Evolutionary conservation across 2,888 invertebrate species (phyloP), one percentile per base, ranked within the genome.

Genomic region (Melanargia galathea): DNA sequence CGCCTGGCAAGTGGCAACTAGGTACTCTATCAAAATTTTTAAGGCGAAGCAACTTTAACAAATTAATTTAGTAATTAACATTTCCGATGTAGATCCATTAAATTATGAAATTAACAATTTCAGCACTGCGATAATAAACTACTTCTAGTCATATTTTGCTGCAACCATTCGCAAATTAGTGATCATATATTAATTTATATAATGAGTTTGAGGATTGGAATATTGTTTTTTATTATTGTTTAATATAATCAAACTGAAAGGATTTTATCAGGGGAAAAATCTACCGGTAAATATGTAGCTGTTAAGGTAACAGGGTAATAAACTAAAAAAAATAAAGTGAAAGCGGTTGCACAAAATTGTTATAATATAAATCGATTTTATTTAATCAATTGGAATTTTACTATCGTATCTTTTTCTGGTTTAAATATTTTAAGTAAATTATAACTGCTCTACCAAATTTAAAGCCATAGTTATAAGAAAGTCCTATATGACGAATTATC

Each of bases 81-180:
- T 30, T 30, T 30, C 30, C 4, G 30, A 30, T 30, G 8, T 1
- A 6, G 6, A 30, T 30, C 8, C 30, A 30, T 30, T 30, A 6
- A 30, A 18, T 18, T 7, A 33, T 33, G 33, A n/a, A 38, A 57
- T 46, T 16, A 57, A 56, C 45, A 20, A 46, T 7, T 62, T 49
- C 16, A 46, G 58, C 40, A 56, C 56, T 63, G 65, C 60, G 45
- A 63, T 66, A 58, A 49, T 43, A 72, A 73, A 76, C 74, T 71
- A 75, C 79, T 73, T 89, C 88, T 88, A 89, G 89, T 89, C 87
- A 86, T 80, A 77, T 76, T 79, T 81, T 84, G 82, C 79, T 82
- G 75, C 79, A 83, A 79, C 74, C 69, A 71, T 74, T 73, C 71
- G 75, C 75, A 74, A 75, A 74, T 74, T 76, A 70, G 75, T 77